A percentile compares a stretch with the other conserved stretches of the same genome.
phyloP scores from a whole-genome alignment of 2,113 vertebrate genomes.

The Ictalurus furcatus region DNA sequence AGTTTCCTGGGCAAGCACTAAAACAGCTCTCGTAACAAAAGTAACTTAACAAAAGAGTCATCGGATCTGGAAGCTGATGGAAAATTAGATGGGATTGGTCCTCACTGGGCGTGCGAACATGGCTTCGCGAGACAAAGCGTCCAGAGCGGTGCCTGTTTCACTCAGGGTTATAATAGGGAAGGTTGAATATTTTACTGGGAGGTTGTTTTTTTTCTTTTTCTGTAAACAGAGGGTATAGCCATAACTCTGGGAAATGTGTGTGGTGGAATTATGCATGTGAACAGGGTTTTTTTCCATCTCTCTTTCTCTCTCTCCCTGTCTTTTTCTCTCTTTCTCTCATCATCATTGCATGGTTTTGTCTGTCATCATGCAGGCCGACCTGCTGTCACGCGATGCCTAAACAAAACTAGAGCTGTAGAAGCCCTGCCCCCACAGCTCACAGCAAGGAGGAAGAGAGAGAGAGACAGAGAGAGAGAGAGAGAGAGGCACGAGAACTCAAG shows the following conservation, averaged over 20 bases:
- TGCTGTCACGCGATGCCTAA: conserved; percentile 58
- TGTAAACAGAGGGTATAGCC: conserved; percentile 52
- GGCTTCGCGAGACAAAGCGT: conserved; percentile 48
- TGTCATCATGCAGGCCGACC: conserved; percentile 51
- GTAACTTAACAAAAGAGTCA: conserved; percentile 46
- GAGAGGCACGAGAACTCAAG: conserved; percentile 13
- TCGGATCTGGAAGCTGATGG: conserved; percentile 38
- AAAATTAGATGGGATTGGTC: conserved; percentile 31
- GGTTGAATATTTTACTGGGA: conserved; percentile 59
- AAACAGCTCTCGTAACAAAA: conserved; percentile 36
- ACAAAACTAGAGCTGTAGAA: conserved; percentile 4
- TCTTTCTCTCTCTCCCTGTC: conserved; percentile 23
- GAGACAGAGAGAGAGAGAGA: conserved; percentile 31
- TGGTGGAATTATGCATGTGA: conserved; percentile 45
- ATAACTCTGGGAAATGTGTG: conserved; percentile 19
- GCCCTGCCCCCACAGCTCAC: not conserved
- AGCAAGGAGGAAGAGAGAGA: conserved; percentile 26
- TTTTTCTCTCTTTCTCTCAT: conserved; percentile 35
- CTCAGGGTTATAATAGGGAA: conserved; percentile 54
- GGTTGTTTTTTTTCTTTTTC: conserved; percentile 51
- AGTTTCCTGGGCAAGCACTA: conserved; percentile 31
- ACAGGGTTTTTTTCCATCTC: conserved; percentile 27
- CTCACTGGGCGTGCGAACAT: conserved; percentile 41
- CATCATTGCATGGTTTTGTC: conserved; percentile 51
- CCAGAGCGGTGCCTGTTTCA: conserved; percentile 55